Evolutionary conservation across 2,888 invertebrate genomes (phyloP), one percentile per base, ranked within the genome.

Genomic region (Camptogramma bilineatum): DNA sequence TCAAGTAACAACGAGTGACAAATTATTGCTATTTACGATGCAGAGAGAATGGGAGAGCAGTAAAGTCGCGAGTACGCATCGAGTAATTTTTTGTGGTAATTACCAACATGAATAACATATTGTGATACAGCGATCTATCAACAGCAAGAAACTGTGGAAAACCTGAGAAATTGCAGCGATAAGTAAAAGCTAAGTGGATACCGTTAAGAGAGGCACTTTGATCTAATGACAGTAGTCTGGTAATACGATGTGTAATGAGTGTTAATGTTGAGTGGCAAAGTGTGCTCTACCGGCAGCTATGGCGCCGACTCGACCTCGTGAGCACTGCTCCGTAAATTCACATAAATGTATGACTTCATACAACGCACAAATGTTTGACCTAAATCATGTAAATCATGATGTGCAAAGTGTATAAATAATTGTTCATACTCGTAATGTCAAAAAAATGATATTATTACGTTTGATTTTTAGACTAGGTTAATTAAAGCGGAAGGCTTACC

Each of bases 171-270:
- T 80, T 83, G 78, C 75, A 73, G 75, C 76, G 76, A 81, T 76
- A 80, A 79, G 78, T 79, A 80, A 80, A 77, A 81, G 79, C 76
- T 74, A 66, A 74, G 72, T 76, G 77, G 77, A 73, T 72, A 71
- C 71, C 76, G 83, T 81, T 84, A 84, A 83, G 79, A 76, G 78
- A 66, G 73, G 81, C 78, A 82, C 84, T 86, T 85, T 78, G 73
- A 84, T 83, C 81, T 85, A 87, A 87, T 85, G 81, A 76, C 73
- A 70, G 75, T 69, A 64, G 71, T 28, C 28, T 28, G n/a, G 28
- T 68, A 68, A 75, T 69, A 70, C 73, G 63, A 71, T 70, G 71
- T 66, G 69, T 81, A 82, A 83, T 82, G 74, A 77, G 74, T 76
- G 79, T 77, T 80, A 80, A 82, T 77, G 73, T 82, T 73, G 70